Evolutionary conservation across 2,113 vertebrate species (phyloP), one percentile per base, ranked within the genome.

Genomic region (Rhinolophus ferrumequinum): DNA sequence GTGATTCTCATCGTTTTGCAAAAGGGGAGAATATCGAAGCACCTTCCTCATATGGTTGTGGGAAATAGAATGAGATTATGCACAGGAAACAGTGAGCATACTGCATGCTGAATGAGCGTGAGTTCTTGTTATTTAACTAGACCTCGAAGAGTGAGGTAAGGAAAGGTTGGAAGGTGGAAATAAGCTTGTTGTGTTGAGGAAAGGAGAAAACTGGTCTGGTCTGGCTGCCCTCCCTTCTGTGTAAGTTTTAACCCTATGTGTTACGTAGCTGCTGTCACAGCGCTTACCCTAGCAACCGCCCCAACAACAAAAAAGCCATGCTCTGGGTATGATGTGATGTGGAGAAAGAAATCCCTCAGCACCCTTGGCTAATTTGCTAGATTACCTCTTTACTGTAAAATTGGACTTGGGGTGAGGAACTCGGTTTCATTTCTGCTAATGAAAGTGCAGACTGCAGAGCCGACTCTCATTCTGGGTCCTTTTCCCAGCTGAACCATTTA

Each of bases 401-500:
- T 54, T 82, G 73, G 66, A 91, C 87, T 89, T 54, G 8, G 30
- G 64, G 85, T 83, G 50, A 93, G 77, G 80, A 94, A 70, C 9
- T 58, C 8, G 35, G 90, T 96, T 97, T 97, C 88, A 90, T 96
- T 94, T 91, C 83, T 91, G 2, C 81, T 92, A 66, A 90, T 96
- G 92, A 93, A 97, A 97, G 94, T 97, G 76, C 56, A 28, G 75
- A 35, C 96, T 94, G 83, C 90, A 54, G 91, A 70, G 87, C 96
- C 35, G 47, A 26, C 77, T 90, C 70, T 88, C 70, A 69, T 73
- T 70, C 92, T 79, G 52, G 93, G 96, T 95, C 70, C 52, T 83
- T 95, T 97, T 96, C 97, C 97, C 96, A 97, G 96, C 81, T 83
- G 94, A 94, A 70, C 84, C 87, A 70, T 97, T 97, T 90, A 97